phyloP scores from a whole-genome alignment of 2,888 invertebrate species.

The Ceraclea dissimilis region DNA sequence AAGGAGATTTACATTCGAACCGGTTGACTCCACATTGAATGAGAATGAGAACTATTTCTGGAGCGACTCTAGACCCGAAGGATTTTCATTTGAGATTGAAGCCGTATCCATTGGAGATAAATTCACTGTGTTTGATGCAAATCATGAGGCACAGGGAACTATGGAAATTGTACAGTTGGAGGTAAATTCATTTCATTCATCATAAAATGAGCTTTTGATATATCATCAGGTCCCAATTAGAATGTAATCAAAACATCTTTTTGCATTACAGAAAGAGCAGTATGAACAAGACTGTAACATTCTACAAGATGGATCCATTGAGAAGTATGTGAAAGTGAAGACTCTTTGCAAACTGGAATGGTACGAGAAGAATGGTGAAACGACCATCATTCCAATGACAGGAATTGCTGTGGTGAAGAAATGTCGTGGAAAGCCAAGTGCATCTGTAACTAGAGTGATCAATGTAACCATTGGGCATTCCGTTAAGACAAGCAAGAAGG shows the following conservation, averaged over 20 bases:
- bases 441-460: conserved; percentile 47
- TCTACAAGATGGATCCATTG: conserved; percentile 42
- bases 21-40: conserved; percentile 52
- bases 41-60: conserved; percentile 68
- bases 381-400: conserved; percentile 51
- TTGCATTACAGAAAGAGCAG: conserved; percentile 47
- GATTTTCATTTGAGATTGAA: conserved; percentile 65
- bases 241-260: too few species aligned
- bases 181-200: conserved; percentile 48
- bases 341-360: conserved; percentile 61
- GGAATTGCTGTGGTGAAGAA: conserved; percentile 52
- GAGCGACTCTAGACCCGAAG: conserved; percentile 67
- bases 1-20: conserved; percentile 64
- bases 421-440: conserved; percentile 41
- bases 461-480: conserved; percentile 54
- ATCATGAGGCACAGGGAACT: conserved; percentile 59
- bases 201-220: too few species aligned
- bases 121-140: conserved; percentile 63
- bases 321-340: conserved; percentile 54
- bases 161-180: conserved; percentile 58
- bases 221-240: too few species aligned
- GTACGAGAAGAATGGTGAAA: conserved; percentile 56
- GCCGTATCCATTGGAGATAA: conserved; percentile 61
- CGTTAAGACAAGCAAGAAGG: conserved; percentile 46
- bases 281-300: conserved; percentile 43